Conservation (phyloP, 2,888 invertebrate species). For the Rhagonycha lutea region DNA sequence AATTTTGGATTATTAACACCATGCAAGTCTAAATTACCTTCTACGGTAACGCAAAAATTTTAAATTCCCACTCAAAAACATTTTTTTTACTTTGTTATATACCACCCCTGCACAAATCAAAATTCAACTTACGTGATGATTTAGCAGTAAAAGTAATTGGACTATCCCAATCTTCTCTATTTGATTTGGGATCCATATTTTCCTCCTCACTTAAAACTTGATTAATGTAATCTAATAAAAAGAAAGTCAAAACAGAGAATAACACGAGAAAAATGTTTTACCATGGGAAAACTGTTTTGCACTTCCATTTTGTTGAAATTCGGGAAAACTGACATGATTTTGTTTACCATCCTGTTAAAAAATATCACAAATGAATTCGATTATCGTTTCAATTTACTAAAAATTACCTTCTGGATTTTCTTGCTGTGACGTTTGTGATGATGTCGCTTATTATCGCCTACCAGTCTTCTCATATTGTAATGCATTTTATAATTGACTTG, state of each 20-base stretch:
- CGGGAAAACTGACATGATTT: slow-evolving; percentile 87
- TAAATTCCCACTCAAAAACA: not conserved
- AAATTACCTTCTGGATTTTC: slow-evolving; percentile 75
- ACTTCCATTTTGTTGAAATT: slow-evolving; percentile 87
- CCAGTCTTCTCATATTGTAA: slow-evolving; percentile 85
- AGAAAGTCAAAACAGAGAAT: not conserved
- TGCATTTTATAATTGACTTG: slow-evolving; percentile 88
- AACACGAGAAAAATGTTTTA: slow-evolving; percentile 51
- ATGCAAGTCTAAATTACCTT: not conserved
- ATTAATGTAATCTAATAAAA: slow-evolving; percentile 76
- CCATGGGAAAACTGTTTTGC: slow-evolving; percentile 88
- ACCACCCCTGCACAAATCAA: not conserved
- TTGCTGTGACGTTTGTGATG: slow-evolving; percentile 78
- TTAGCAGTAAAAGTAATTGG: slow-evolving; percentile 90
- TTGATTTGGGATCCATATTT: slow-evolving; percentile 60
- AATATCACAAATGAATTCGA: slow-evolving; percentile 15
- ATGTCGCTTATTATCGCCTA: slow-evolving; percentile 83
- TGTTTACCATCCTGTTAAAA: slow-evolving; percentile 75
- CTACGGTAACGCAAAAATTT: not conserved
- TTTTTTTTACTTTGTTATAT: not conserved
- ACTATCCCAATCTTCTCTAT: slow-evolving; percentile 78
- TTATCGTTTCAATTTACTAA: not conserved
- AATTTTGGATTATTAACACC: not conserved
- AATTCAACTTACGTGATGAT: slow-evolving; percentile 76
- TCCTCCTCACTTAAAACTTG: slow-evolving; percentile 76